These are phyloP conservation scores for Xyliphius kryptos DNA, from an alignment of 2,113 vertebrate genomes.

Conservation along the genomic window DNA sequence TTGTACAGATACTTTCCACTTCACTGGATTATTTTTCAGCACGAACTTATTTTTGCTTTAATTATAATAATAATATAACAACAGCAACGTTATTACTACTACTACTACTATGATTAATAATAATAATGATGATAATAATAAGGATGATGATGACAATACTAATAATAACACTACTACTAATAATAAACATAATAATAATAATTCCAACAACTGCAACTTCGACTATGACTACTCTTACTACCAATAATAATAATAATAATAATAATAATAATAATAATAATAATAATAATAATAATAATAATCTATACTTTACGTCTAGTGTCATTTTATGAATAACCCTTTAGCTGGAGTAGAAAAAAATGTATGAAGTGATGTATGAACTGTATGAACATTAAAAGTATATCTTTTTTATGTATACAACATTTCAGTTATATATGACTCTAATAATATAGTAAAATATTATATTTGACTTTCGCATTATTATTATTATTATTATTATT, in stretches of 20 bases:
- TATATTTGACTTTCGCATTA: not conserved
- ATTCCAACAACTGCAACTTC: no score
- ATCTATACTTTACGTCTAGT: not conserved
- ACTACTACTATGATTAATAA: not conserved
- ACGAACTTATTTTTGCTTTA: not conserved
- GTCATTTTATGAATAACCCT: no score
- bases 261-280: conserved; percentile 8
- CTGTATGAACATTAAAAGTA: no score
- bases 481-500: not conserved
- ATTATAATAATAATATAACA: not conserved
- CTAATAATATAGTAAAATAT: not conserved
- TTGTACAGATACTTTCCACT: no score
- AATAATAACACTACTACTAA: not conserved
- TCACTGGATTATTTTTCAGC: not conserved
- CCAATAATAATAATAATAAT: not conserved
- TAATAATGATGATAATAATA: not conserved
- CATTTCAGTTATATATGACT: no score
- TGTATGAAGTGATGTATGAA: no score
- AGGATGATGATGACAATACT: not conserved
- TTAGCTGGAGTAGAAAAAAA: no score
- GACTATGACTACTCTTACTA: no score
- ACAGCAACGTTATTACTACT: not conserved
- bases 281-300: not conserved
- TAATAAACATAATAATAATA: no score
- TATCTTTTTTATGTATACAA: no score